Evolutionary conservation across 37 sponge, comb jelly and placozoan genomes (phyloP).

Genomic region (Chondrosia reniformis): DNA sequence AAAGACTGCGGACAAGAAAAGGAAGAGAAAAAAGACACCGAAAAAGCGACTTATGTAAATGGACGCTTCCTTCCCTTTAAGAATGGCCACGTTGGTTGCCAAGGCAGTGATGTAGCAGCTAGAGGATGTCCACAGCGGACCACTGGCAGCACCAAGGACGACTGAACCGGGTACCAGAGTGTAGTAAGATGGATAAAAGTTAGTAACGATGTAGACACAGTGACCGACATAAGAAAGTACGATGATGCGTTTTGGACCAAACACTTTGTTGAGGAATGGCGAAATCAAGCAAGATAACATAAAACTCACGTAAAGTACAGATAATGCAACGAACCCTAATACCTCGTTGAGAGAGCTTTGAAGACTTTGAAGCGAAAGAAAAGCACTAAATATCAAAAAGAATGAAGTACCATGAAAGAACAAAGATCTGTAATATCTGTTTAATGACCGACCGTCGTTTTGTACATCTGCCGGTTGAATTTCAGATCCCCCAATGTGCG

Average conservation of each 20-base stretch:
- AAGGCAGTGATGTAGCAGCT: neutral
- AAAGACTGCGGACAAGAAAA: neutral
- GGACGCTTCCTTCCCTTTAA: neutral
- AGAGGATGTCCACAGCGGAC: conserved; percentile 52
- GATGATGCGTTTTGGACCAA: conserved; percentile 1
- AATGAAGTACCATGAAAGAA: neutral
- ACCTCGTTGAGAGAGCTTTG: neutral
- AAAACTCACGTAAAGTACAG: neutral
- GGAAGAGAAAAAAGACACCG: neutral
- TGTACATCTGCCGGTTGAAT: too few species aligned
- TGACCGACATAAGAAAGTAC: neutral
- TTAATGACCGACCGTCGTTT: too few species aligned
- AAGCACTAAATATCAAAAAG: neutral
- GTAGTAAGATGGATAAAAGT: conserved; percentile 67
- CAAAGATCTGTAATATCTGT: neutral
- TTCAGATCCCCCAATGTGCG: too few species aligned
- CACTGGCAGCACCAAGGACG: conserved; percentile 53
- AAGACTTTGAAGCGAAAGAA: neutral
- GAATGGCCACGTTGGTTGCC: neutral
- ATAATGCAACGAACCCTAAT: neutral
- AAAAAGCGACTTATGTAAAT: neutral
- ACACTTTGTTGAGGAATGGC: neutral
- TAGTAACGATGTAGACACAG: conserved; percentile 31
- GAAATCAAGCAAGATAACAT: neutral
- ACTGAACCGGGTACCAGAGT: conserved; percentile 61